Conservation (phyloP, 2,113 vertebrate species). For the Xiphophorus maculatus region DNA sequence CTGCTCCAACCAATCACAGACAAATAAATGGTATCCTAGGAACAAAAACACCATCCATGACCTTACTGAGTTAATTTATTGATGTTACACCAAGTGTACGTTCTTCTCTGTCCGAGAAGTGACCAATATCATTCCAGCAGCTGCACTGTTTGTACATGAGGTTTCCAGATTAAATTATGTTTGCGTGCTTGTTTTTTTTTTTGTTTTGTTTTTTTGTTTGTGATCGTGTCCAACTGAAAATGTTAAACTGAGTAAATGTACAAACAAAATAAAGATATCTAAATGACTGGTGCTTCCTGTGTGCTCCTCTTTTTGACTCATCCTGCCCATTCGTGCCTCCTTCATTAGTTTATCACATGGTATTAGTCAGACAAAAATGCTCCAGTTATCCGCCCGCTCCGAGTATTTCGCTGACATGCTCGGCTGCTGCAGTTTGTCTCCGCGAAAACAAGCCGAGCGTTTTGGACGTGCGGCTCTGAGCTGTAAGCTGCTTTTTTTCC, state of each 20-base stretch:
- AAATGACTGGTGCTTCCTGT: constrained; percentile 36
- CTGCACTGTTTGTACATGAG: constrained; percentile 68
- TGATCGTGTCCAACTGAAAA: constrained; percentile 28
- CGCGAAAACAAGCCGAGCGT: constrained; percentile 24
- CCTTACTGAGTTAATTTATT: constrained; percentile 57
- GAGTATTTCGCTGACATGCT: constrained; percentile 55
- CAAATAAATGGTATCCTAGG: constrained; percentile 26
- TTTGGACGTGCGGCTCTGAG: neutral
- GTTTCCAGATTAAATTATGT: constrained; percentile 68
- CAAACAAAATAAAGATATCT: constrained; percentile 53
- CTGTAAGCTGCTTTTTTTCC: constrained; percentile 33
- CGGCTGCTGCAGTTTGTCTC: neutral
- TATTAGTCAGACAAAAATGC: constrained; percentile 66
- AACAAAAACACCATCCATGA: constrained; percentile 22
- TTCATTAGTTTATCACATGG: constrained; percentile 78
- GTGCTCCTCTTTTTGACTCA: neutral
- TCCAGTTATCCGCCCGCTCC: constrained; percentile 42
- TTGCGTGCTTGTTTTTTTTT: constrained; percentile 40
- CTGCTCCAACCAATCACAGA: constrained; percentile 54
- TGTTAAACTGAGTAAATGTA: constrained; percentile 41
- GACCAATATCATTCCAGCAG: constrained; percentile 53
- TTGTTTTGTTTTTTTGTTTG: constrained; percentile 14
- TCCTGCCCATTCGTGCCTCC: constrained; percentile 51
- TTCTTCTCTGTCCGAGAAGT: constrained; percentile 21
- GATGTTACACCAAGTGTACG: constrained; percentile 39